Evolutionary conservation across 64 coral and sea anemone genomes (phyloP).

Genomic region (Montipora foliosa): DNA sequence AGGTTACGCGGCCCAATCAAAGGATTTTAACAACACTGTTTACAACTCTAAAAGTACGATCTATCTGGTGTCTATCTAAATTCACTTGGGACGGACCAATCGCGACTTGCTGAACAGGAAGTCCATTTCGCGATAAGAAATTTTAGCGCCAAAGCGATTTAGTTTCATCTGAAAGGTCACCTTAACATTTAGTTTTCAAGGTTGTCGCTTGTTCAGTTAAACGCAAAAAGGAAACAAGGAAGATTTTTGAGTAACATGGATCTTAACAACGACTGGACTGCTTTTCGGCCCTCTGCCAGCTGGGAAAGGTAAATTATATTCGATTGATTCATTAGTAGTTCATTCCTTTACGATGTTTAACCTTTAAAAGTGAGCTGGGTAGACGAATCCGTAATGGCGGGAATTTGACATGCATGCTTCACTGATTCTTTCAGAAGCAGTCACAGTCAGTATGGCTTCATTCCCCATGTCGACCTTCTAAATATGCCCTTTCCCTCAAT

Average conservation of each 20-base stretch:
- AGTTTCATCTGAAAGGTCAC: not conserved
- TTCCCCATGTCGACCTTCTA: not conserved
- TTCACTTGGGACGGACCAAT: constrained; percentile 18
- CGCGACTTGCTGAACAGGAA: not conserved
- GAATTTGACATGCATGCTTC: too few species aligned
- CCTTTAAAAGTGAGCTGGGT: too few species aligned
- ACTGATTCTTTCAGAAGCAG: not conserved
- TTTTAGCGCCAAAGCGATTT: not conserved
- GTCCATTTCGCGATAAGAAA: not conserved
- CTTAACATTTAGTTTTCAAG: too few species aligned
- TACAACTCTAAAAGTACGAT: constrained; percentile 42
- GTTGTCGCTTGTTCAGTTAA: too few species aligned
- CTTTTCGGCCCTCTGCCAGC: not conserved
- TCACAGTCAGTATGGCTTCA: not conserved
- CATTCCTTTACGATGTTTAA: not conserved
- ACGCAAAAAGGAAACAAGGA: too few species aligned
- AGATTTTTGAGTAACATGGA: too few species aligned
- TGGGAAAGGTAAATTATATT: constrained; percentile 14
- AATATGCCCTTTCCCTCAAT: constrained; percentile 4
- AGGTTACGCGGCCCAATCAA: constrained; percentile 15
- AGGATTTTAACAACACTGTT: not conserved
- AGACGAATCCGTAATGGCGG: too few species aligned
- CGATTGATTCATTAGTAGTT: constrained; percentile 2
- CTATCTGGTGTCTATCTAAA: constrained; percentile 39
- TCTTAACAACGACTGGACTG: too few species aligned